Base-by-base conservation (phyloP, 2,113 vertebrate genomes). In the Halcyon senegalensis region DNA sequence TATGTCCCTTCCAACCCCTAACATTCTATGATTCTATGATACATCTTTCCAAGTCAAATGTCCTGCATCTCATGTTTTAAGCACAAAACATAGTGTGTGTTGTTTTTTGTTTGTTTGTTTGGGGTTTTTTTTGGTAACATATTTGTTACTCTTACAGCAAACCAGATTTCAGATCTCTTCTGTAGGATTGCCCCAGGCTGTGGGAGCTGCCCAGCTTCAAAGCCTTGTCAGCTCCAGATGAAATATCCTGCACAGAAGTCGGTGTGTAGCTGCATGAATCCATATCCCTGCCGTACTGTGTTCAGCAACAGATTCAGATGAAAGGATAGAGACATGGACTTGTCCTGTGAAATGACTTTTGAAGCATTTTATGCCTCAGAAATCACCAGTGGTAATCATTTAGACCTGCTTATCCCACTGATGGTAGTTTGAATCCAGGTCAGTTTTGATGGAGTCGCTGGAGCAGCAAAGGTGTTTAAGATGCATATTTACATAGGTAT, bases 71-170 rank as follows among this genome's bases (percentile, higher is more conserved):
- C 10, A 0, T n/a, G 2, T 44, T 73, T 55, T 51, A 78, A 83
- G 50, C 39, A 66, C 13, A 44, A 59, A 64, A 51, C 1, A 0
- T 9, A 5, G 1, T 16, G 18, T 56, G 43, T 30, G 53, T 55
- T 28, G 53, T 19, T 6, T 13, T 28, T 51, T 51, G 50, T 11
- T 5, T 51, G 37, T 21, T 23, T 33, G 41, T 18, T 28, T 18
- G 31, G 31, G 48, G 3, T 18, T 39, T 69, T 24, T 25, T 28
- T 11, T 30, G 16, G 24, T 46, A 31, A 53, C 8, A 7, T 15
- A 16, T 30, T n/a, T 30, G 18, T 66, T 37, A 60, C 8, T 50
- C 63, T 74, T 48, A 24, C 5, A 83, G 24, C 14, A 89, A 69
- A 86, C 24, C 20, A 53, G 25, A 53, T 68, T 35, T 63, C 46